Evolutionary conservation across 2,113 vertebrate species (phyloP).

Genomic region (Laterallus jamaicensis): DNA sequence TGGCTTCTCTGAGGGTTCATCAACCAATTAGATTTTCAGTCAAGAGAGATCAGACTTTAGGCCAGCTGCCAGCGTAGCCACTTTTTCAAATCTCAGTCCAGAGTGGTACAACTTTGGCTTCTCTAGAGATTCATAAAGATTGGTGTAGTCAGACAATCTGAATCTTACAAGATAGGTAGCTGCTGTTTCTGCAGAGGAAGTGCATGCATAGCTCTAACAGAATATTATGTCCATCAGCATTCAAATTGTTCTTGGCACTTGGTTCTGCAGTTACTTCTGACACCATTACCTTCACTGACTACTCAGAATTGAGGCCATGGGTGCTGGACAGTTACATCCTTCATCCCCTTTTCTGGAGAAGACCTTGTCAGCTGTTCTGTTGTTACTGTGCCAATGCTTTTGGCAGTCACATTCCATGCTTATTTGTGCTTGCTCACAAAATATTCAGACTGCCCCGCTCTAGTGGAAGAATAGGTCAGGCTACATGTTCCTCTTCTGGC

Average conservation of each 20-base stretch:
- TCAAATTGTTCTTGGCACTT: not conserved
- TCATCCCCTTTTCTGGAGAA: not conserved
- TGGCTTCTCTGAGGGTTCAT: not conserved
- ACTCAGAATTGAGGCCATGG: not conserved
- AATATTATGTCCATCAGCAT: not conserved
- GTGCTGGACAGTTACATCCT: not conserved
- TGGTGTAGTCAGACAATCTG: not conserved
- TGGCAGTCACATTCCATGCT: not conserved
- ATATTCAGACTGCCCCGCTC: not conserved
- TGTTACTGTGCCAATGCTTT: not conserved
- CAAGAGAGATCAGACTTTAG: not conserved
- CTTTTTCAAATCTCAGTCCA: not conserved
- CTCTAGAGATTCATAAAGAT: not conserved
- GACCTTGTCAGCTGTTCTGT: not conserved
- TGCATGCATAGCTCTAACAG: not conserved
- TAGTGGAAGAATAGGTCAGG: not conserved
- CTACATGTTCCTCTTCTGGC: not conserved
- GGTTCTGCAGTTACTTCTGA: not conserved
- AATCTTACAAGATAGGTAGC: not conserved
- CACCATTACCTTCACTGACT: not conserved
- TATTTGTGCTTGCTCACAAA: not conserved
- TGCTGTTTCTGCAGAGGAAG: not conserved
- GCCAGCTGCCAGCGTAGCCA: not conserved
- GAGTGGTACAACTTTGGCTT: not conserved
- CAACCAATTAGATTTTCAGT: not conserved